Evolutionary conservation across 2,797 vertebrate genomes (phyloP), one percentile per base, ranked within the genome.

Genomic region (Sebastes kiyomatsui): DNA sequence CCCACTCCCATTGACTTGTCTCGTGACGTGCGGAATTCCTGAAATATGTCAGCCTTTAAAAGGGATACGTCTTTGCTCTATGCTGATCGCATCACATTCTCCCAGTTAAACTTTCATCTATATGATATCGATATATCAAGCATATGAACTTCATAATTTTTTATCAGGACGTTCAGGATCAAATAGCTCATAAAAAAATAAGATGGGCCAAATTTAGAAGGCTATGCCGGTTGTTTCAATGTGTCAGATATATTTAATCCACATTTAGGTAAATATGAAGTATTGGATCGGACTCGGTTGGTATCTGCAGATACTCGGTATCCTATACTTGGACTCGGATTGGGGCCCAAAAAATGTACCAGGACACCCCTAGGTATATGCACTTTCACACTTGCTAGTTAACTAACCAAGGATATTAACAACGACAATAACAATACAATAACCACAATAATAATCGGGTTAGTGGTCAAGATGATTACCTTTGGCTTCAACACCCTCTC

Each of bases 401-500:
- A 49, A 28, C n/a, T 4, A 82, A 30, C 16, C 2, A 25, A 32
- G 1, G 9, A 73, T 4, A 67, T 27, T 12, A 65, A 56, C 22
- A 67, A 32, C 20, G 28, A 28, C 38, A 14, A 42, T 38, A 38
- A 38, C 35, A 38, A 38, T 38, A 38, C 35, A 38, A 38, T 38
- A 38, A 38, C 25, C 20, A 60, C 20, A 55, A 16, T 46, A 61
- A 67, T 13, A 3, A 23, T 14, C 10, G 4, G 49, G 16, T 20
- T 5, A 72, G 22, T 25, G 22, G 9, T 56, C 3, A 25, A 61
- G 54, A 67, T 56, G 12, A 30, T 79, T 92, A 99, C 99, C 97
- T 99, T 99, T 94, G 96, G 95, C 94, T 99, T 99, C 87, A 97
- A 93, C 81, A 96, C 96, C 87, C 97, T 97, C 93, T 99, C 99